A percentile compares a stretch with the other conserved stretches of the same genome.
Evolutionary conservation across 1,140 invertebrate genomes (phyloP).

Genomic region (Drosophila nannoptera): DNA sequence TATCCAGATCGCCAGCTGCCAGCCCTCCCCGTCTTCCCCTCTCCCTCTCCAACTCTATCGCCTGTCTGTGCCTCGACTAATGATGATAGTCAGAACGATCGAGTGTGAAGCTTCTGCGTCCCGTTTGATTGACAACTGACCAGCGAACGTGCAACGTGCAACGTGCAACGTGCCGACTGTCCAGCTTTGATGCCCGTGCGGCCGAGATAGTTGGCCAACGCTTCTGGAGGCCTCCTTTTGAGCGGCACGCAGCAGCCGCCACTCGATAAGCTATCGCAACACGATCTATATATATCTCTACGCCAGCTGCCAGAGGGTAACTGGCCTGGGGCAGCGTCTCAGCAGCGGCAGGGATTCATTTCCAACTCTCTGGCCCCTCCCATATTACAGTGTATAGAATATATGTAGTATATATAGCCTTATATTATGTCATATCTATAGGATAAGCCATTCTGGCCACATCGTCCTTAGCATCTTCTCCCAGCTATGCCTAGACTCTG

Average conservation of each 20-base stretch:
- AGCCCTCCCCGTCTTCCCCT: not conserved
- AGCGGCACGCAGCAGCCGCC: conserved; percentile 5
- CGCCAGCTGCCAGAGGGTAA: not conserved
- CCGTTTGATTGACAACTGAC: conserved; percentile 74
- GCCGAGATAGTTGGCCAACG: conserved; percentile 1
- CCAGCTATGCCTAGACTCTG: too few relatives aligned
- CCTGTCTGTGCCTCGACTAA: conserved; percentile 70
- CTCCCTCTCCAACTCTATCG: too few relatives aligned
- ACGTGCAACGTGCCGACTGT: conserved; percentile 37
- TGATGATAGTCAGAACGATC: conserved; percentile 58
- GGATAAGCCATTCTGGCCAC: too few relatives aligned
- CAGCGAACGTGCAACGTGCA: conserved; percentile 48
- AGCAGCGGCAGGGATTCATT: too few relatives aligned
- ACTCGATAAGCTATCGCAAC: conserved; percentile 48
- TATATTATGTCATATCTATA: too few relatives aligned
- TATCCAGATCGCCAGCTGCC: conserved; percentile 61
- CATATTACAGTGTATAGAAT: too few relatives aligned
- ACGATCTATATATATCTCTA: conserved; percentile 3
- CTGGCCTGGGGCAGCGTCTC: too few relatives aligned
- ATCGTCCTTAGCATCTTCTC: too few relatives aligned
- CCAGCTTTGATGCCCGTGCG: conserved; percentile 1
- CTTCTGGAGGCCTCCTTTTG: conserved; percentile 4
- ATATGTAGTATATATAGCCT: too few relatives aligned
- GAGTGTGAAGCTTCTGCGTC: conserved; percentile 73
- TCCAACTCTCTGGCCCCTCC: too few relatives aligned